phyloP scores from a whole-genome alignment of 2,888 invertebrate genomes.

The Caenorhabditis sp. region DNA sequence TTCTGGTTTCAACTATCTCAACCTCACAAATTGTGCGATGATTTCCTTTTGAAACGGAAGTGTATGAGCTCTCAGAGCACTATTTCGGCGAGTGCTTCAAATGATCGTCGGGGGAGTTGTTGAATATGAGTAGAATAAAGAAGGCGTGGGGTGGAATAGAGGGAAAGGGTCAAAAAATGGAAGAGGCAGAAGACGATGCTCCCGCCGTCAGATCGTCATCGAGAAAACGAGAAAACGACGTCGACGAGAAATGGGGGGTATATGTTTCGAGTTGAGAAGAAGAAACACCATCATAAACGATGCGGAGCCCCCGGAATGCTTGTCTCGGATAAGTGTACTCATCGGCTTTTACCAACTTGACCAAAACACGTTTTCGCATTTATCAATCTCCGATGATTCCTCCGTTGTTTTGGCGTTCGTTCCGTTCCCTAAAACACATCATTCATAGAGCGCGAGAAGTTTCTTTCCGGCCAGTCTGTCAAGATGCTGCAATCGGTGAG shows the following conservation, averaged over 20 bases:
- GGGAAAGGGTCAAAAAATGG: constrained; percentile 30
- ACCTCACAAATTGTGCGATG: constrained; percentile 12
- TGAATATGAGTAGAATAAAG: constrained; percentile 54
- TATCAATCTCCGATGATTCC: constrained; percentile 39
- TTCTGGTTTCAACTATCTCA: too few species aligned
- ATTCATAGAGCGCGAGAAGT: constrained; percentile 15
- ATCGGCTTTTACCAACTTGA: background rate
- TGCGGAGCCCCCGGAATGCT: constrained; percentile 21
- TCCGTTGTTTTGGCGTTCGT: constrained; percentile 21
- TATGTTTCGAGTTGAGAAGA: constrained; percentile 45
- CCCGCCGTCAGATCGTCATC: constrained; percentile 51
- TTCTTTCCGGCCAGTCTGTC: background rate
- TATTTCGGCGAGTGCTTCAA: constrained; percentile 15
- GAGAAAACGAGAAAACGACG: constrained; percentile 36
- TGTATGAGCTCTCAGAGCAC: constrained; percentile 4
- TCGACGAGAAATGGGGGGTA: constrained; percentile 34
- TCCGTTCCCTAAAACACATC: constrained; percentile 21
- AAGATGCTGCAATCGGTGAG: constrained; percentile 73
- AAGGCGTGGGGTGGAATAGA: constrained; percentile 10
- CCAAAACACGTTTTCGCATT: constrained; percentile 36
- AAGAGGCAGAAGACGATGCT: constrained; percentile 4
- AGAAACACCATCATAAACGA: constrained; percentile 57
- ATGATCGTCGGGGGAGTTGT: constrained; percentile 62
- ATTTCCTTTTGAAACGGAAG: too few species aligned
- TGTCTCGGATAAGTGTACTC: constrained; percentile 19